These are phyloP conservation scores for Lysandra bellargus DNA, from an alignment of 2,888 invertebrate species.

Conservation along the genomic window DNA sequence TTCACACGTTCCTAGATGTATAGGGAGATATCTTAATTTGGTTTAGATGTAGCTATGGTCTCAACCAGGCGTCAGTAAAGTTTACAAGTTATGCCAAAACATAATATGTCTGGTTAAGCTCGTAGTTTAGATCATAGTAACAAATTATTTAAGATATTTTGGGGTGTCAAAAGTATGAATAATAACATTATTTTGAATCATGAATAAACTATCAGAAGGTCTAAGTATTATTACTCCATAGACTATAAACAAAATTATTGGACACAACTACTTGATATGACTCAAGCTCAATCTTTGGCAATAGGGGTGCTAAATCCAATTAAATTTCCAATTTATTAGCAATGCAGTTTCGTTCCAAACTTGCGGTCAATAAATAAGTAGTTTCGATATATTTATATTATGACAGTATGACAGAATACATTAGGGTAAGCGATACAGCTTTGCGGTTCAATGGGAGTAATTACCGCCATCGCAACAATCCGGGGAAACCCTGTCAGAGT, in stretches of 20 bases:
- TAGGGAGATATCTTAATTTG: constrained; percentile 21
- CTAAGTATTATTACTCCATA: no score
- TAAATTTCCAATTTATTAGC: neutral
- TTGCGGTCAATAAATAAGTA: neutral
- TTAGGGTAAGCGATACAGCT: constrained; percentile 62
- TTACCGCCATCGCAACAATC: constrained; percentile 63
- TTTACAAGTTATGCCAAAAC: neutral
- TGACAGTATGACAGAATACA: constrained; percentile 71
- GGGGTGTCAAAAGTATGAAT: neutral
- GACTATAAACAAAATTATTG: neutral
- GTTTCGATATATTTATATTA: constrained; percentile 49
- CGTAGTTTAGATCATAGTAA: neutral
- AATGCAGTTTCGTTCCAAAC: neutral
- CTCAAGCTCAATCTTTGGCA: neutral
- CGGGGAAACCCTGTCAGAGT: constrained; percentile 67
- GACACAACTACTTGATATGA: neutral
- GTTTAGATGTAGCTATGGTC: neutral
- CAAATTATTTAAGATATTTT: neutral
- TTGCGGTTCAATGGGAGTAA: constrained; percentile 58
- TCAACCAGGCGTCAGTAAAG: neutral
- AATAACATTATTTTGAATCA: neutral
- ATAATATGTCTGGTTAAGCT: neutral
- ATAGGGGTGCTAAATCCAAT: neutral
- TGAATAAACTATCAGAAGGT: no score
- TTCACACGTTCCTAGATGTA: constrained; percentile 64